phyloP scores from a whole-genome alignment of 2,113 vertebrate species.

The Nothocercus nigrocapillus region DNA sequence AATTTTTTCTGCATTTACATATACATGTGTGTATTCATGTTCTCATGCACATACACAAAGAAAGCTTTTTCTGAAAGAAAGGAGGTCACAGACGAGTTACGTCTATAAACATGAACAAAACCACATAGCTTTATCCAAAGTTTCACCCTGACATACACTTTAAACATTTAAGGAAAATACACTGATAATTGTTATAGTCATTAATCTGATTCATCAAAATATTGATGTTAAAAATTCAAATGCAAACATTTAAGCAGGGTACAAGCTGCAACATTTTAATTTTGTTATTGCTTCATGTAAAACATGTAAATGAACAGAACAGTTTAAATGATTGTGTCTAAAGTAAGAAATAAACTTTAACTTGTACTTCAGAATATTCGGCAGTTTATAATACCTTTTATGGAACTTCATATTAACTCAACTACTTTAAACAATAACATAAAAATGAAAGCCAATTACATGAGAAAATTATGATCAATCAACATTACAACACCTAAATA shows the following conservation, averaged over 20 bases:
- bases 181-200: neutral
- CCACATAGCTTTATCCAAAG: neutral
- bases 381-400: neutral
- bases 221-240: neutral
- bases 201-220: neutral
- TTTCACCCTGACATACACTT: neutral
- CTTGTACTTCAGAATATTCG: neutral
- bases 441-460: neutral
- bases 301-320: neutral
- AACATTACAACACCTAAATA: slow-evolving; percentile 10
- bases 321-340: neutral
- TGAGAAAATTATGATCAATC: neutral
- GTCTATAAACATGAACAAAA: neutral
- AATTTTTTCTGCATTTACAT: neutral
- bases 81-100: neutral
- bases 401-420: neutral
- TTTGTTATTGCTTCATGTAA: neutral
- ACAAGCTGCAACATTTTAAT: neutral
- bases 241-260: neutral
- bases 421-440: neutral
- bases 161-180: neutral
- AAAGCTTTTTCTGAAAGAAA: neutral
- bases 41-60: neutral
- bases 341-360: neutral
- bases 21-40: neutral